Evolutionary conservation across 2,888 invertebrate species (phyloP), one percentile per base, ranked within the genome.

Genomic region (Vannuccia rotundouncinata): DNA sequence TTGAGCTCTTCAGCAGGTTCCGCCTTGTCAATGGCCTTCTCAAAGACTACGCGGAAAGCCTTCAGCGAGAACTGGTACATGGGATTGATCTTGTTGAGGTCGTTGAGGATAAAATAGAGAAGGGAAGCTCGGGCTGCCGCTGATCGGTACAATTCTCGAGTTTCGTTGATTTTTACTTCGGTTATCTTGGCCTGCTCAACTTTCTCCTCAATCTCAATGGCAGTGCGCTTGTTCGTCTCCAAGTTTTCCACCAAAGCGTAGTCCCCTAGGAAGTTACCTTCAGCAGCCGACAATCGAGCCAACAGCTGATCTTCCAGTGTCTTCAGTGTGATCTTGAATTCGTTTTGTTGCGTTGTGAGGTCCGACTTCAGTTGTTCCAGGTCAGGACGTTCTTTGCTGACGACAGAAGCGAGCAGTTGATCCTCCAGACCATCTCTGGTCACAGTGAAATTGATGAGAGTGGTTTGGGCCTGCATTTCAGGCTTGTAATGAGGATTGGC

Each of bases 401-500:
- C 96, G 17, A 96, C 96, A 90, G 95, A 95, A 22, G 95, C 96
- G 81, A 97, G 89, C 25, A 97, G 90, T 88, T 97, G 96, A 88
- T 97, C 96, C 90, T 96, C 96, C 75, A 97, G 89, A 5, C 96
- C 97, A 86, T 96, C 96, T 85, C 94, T 91, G 2, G 97, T 97
- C 2, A 97, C 97, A 10, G 96, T 96, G 86, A 97, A 97, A 89
- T 97, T 96, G 83, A 97, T 95, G 81, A 97, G 90, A 0, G 96
- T 96, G 0, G 95, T 94, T 89, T 97, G 96, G 17, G 97, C 97
- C 89, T 97, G 96, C 94, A 97, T 94, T 90, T 97, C 97, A 0
- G 97, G 97, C 86, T 96, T 95, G 88, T 96, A 97, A 89, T 96
- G 96, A 13, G 96, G 97, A 90, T 96, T 97, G 0, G 95, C 95